phyloP scores from a whole-genome alignment of 2,888 invertebrate genomes.

The Sussaba pulchella region DNA sequence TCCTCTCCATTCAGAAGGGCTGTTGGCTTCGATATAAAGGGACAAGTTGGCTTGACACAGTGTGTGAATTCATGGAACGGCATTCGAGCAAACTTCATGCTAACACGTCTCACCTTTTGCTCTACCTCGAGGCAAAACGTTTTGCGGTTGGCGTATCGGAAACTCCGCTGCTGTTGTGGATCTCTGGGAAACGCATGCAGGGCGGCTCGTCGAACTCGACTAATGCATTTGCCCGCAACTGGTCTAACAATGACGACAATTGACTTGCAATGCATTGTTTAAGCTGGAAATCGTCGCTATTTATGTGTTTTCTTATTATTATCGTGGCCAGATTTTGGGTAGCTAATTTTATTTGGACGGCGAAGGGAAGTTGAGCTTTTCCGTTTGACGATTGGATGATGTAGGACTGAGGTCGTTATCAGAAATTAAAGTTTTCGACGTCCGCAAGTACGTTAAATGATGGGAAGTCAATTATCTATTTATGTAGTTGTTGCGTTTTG shows the following conservation, averaged over 20 bases:
- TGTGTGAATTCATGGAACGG: constrained; percentile 13
- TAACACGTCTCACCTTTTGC: constrained; percentile 2
- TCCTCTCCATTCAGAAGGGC: constrained; percentile 17
- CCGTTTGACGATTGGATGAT: too few relatives aligned
- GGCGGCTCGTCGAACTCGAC: neutral
- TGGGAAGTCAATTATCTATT: neutral
- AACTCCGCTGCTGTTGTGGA: constrained; percentile 11
- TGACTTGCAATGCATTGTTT: neutral
- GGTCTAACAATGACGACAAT: neutral
- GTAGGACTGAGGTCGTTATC: too few relatives aligned
- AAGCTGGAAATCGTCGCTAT: neutral
- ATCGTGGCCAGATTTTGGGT: neutral
- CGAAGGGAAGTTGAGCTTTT: too few relatives aligned
- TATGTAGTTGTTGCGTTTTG: neutral
- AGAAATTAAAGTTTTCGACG: neutral
- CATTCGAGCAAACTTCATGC: constrained; percentile 30
- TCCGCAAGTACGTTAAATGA: neutral
- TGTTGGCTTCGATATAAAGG: constrained; percentile 20
- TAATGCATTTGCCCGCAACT: neutral
- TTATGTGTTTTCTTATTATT: neutral
- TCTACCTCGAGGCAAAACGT: neutral
- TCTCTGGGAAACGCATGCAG: neutral
- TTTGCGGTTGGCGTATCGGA: neutral
- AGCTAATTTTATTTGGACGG: neutral
- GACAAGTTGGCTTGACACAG: constrained; percentile 28